phyloP scores from a whole-genome alignment of 2,888 invertebrate species.

The Drosophila anomelani region DNA sequence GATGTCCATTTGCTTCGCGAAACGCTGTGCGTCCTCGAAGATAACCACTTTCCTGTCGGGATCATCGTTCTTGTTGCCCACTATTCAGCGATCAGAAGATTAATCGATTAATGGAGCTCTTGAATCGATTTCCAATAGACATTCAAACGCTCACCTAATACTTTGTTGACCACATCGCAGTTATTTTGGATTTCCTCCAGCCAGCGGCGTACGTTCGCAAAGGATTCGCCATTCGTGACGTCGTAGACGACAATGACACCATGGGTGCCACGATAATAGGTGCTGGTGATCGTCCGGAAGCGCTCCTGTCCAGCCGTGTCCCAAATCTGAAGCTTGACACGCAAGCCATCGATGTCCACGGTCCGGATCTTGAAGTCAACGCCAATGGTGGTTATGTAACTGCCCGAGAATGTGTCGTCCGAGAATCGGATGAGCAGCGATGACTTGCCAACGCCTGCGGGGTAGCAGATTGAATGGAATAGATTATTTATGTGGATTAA shows the following conservation, averaged over 20 bases:
- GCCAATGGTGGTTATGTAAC: slow-evolving; percentile 99
- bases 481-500: neutral
- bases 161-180: slow-evolving; percentile 99
- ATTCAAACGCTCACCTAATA: slow-evolving; percentile 89
- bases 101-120: neutral
- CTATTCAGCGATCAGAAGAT: slow-evolving; percentile 85
- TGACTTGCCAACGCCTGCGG: slow-evolving; percentile 98
- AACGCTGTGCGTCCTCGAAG: slow-evolving; percentile 98
- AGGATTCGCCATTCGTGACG: slow-evolving; percentile 99
- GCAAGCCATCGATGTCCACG: slow-evolving; percentile 94
- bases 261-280: slow-evolving; percentile 99
- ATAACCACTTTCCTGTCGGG: slow-evolving; percentile 97
- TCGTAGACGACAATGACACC: slow-evolving; percentile 99
- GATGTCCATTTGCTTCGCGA: slow-evolving; percentile 99
- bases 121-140: too few relatives aligned
- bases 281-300: slow-evolving; percentile 99
- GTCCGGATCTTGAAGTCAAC: slow-evolving; percentile 99
- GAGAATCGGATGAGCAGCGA: slow-evolving; percentile 98
- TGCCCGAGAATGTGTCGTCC: slow-evolving; percentile 99
- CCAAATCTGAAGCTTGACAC: slow-evolving; percentile 98
- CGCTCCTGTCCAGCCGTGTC: slow-evolving; percentile 99
- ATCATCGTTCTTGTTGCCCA: slow-evolving; percentile 98
- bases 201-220: slow-evolving; percentile 99
- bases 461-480: neutral
- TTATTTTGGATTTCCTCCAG: slow-evolving; percentile 99